Base-by-base conservation (phyloP, 1,140 invertebrate species). In the Zophobas morio region DNA sequence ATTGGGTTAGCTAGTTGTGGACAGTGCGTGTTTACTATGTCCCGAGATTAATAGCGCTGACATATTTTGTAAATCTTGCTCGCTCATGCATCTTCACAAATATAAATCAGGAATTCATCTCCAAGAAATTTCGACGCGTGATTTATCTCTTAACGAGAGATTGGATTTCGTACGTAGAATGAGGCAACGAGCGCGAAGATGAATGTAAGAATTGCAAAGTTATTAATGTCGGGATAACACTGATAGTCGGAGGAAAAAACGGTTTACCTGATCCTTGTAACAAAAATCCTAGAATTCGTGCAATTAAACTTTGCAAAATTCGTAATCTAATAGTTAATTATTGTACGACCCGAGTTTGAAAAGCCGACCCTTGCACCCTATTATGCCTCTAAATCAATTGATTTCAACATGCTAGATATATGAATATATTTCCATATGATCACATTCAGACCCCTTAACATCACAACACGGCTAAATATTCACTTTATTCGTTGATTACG, bases 361-460 rank as follows among this genome's bases (percentile, higher is more conserved):
- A 34, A 1, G 8, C 32, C 2, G 6, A 20, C 6, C 6, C 49
- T 20, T 46, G 4, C 8, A 57, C 34, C 34, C 54, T 57, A 57
- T 57, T 57, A 57, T 35, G 35, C 33, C 54, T 57, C 35, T 20
- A 35, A 51, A 57, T 57, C 54, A 57, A 57, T 57, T 57, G 54
- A 57, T 57, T 20, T 57, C 32, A 57, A 51, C n/a, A 51, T 20
- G 49, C 4, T 2, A 35, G 54, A 57, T 57, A 34, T 57, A 57
- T 57, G 54, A 57, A 57, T 57, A 57, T 8, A 57, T 57, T 57
- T 57, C 20, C 54, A 57, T 57, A 57, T 57, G 35, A 57, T 57
- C 54, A 57, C 32, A 2, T 20, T 6, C 1, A 35, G 54, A 57
- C 33, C 33, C 54, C 32, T 57, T 4, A 34, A 2, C 2, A 5